Evolutionary conservation across 2,888 invertebrate species (phyloP), one percentile per base, ranked within the genome.

Genomic region (Idaea straminata): DNA sequence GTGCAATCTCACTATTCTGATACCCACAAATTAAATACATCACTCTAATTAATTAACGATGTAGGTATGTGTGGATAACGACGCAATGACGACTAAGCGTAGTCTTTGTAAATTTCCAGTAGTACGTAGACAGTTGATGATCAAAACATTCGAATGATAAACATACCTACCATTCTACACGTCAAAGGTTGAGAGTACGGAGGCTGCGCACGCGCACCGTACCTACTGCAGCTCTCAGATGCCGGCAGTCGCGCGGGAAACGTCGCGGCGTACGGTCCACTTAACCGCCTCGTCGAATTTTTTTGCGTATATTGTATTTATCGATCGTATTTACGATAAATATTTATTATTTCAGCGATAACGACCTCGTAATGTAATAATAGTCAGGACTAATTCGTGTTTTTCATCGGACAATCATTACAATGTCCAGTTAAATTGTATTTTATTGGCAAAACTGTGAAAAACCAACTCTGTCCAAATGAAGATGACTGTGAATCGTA

Each of bases 401-500:
- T 83, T 71, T 80, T 77, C 69, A 67, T 67, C 64, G 69, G 68
- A 67, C 64, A 66, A 63, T 63, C 64, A 63, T 74, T 64, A 81
- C 71, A 71, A 87, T 88, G 89, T 86, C 83, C 66, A 68, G 71
- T 77, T 89, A 79, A 85, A 77, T 68, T 64, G 67, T 71, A 79
- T 79, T 84, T 82, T 77, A 71, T 81, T 74, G 64, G 71, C 74
- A 69, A 74, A 77, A 78, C 66, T 73, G 81, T 83, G 82, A 76
- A 78, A 82, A 79, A 77, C 67, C 70, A 81, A 87, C 83, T 76
- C 86, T 82, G 78, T 83, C 87, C 90, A 89, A 88, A 92, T 92
- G 92, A 92, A 92, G 92, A 96, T 96, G 96, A 96, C 96, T 93
- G 95, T 95, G 86, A 96, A 95, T 92, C 95, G 95, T 88, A 96